These are phyloP conservation scores for Sebastes diploproa DNA, from an alignment of 2,797 vertebrate genomes.

Conservation along the genomic window DNA sequence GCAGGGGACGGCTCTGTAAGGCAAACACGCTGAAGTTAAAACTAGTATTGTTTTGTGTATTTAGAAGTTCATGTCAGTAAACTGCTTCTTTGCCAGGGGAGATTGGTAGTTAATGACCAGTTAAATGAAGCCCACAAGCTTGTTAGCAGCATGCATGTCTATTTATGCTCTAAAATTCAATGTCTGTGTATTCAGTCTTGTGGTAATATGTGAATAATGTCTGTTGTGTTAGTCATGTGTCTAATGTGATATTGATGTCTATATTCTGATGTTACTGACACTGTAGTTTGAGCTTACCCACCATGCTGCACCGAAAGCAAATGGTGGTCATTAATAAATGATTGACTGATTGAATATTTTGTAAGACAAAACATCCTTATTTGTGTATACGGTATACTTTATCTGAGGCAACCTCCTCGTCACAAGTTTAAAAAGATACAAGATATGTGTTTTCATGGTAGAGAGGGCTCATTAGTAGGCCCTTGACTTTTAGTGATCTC, in stretches of 20 bases:
- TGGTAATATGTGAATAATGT: neutral
- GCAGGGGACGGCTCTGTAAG: neutral
- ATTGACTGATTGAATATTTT: neutral
- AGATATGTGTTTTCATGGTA: slow-evolving; percentile 13
- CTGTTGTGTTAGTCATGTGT: neutral
- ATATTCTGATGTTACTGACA: neutral
- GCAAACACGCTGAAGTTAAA: neutral
- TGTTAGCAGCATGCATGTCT: neutral
- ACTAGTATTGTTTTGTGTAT: neutral
- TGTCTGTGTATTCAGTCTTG: neutral
- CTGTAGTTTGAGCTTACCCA: neutral
- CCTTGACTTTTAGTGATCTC: slow-evolving; percentile 45
- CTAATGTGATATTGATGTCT: neutral
- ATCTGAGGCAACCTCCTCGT: neutral
- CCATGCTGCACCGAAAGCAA: neutral
- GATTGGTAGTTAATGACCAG: slow-evolving; percentile 30
- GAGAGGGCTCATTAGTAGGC: slow-evolving; percentile 25
- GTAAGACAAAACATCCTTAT: neutral
- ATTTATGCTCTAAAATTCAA: neutral
- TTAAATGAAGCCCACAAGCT: slow-evolving; percentile 5
- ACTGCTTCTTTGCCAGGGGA: neutral
- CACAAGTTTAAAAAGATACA: neutral
- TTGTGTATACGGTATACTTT: neutral
- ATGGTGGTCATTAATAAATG: neutral
- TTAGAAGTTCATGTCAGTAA: slow-evolving; percentile 2